Evolutionary conservation across 2,113 vertebrate species (phyloP).

Genomic region (Galemys pyrenaicus): DNA sequence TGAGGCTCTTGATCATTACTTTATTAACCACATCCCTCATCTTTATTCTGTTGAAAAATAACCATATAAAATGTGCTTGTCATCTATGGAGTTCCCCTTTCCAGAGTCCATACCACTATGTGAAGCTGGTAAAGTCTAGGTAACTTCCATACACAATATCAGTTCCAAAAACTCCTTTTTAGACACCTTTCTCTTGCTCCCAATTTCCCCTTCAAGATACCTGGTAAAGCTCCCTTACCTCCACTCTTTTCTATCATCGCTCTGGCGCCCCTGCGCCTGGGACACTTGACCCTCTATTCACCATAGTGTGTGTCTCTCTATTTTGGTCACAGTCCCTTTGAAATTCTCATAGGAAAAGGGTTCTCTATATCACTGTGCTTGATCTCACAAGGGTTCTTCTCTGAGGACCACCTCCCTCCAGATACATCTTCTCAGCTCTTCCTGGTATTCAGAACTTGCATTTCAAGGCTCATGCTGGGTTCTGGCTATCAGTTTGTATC

Average conservation of each 20-base stretch:
- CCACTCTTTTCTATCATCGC: accelerated
- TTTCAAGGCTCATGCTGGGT: neutral
- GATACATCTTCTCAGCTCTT: neutral
- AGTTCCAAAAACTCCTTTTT: neutral
- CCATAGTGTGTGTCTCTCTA: neutral
- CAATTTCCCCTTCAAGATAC: neutral
- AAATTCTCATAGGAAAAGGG: neutral
- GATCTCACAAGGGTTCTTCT: neutral
- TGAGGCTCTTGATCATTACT: neutral
- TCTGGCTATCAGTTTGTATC: neutral
- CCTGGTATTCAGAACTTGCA: neutral
- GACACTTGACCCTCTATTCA: accelerated
- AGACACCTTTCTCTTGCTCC: neutral
- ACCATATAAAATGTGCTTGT: neutral
- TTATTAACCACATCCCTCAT: neutral
- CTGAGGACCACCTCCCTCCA: neutral
- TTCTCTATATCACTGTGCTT: neutral
- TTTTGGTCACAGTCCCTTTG: neutral
- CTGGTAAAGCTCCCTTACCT: too few relatives aligned
- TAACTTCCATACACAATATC: neutral
- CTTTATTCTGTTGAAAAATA: neutral
- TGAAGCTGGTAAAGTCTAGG: neutral
- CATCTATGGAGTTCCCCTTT: neutral
- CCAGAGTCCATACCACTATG: neutral
- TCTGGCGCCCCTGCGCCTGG: neutral